These are phyloP conservation scores for Grapholita molesta DNA, from an alignment of 1,140 invertebrate genomes.

Conservation along the genomic window DNA sequence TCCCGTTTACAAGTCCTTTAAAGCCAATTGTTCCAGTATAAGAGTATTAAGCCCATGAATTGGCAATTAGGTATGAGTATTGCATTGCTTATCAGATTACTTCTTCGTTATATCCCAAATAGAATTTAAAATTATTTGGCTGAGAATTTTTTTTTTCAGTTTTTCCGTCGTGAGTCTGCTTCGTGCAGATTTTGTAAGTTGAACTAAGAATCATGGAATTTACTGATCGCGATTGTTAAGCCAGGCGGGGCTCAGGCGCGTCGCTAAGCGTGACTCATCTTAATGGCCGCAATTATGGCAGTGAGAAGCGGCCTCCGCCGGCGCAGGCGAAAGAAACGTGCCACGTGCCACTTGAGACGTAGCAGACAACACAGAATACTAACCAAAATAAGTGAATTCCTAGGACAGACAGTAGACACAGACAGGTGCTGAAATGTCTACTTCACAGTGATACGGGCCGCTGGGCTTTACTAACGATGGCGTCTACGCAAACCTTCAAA, in stretches of 20 bases:
- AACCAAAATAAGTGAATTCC: slow-evolving; percentile 20
- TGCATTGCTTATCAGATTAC: neutral
- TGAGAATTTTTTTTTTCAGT: neutral
- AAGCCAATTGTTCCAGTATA: slow-evolving; percentile 27
- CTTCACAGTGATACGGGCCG: slow-evolving; percentile 5
- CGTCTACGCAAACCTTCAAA: neutral
- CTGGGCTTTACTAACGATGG: slow-evolving; percentile 17
- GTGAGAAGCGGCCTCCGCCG: slow-evolving; percentile 39
- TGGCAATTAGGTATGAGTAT: no score
- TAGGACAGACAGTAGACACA: neutral
- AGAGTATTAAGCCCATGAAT: no score
- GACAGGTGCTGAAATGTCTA: neutral
- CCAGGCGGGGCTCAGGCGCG: slow-evolving; percentile 50
- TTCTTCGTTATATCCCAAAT: neutral
- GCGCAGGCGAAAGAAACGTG: slow-evolving; percentile 36
- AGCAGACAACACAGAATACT: slow-evolving; percentile 13
- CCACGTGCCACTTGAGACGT: slow-evolving; percentile 36
- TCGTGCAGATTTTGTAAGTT: slow-evolving; percentile 16
- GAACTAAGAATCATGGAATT: slow-evolving; percentile 28
- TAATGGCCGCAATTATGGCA: slow-evolving; percentile 69
- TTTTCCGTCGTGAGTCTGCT: neutral
- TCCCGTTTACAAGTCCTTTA: slow-evolving; percentile 25
- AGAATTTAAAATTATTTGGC: no score
- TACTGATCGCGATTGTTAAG: slow-evolving; percentile 62
- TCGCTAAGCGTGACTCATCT: slow-evolving; percentile 74